Evolutionary conservation across 2,113 vertebrate genomes (phyloP), one percentile per base, ranked within the genome.

Genomic region (Eptatretus burgeri): DNA sequence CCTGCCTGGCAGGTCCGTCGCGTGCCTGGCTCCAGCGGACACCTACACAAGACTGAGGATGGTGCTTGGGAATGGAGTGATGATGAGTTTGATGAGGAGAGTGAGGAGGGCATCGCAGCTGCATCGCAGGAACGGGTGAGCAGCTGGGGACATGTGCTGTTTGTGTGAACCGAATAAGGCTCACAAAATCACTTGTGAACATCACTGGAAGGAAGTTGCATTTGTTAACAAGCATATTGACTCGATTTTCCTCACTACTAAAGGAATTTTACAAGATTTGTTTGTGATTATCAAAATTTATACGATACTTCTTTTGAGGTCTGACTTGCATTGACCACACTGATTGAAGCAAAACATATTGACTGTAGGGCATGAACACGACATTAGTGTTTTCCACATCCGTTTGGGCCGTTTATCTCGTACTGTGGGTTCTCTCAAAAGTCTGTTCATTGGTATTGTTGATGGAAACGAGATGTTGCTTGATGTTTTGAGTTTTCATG

Each of bases 61-160:
- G 88, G 88, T 1, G 85, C 86, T 68, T 95, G 88, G 88, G 88
- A 94, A 64, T 95, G 88, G 87, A 94, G 88, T 1, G 88, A 95
- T 5, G 85, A 95, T 8, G 85, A 91, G 64, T 73, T 95, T 51
- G 88, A 94, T 62, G 86, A 91, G 72, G 85, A 93, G 70, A 94
- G 86, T 1, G 85, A 89, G 69, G 85, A 93, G 70, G 86, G 87
- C 67, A 87, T 76, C 77, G 82, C 82, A n/a, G 85, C 85, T 2
- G 77, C 82, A 72, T 85, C 77, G 74, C 84, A 83, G 71, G 86
- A 85, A 75, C 81, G 91, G 80, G 91, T 94, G 70, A 68, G 76
- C 71, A 16, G 5, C 65, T 52, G 50, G 10, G 18, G 18, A 49
- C n/a, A 2, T 10, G 56, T 62, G 56, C 19, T 17, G n/a, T 9